Percentiles rank a stretch among this genome's conserved stretches.
Evolutionary conservation across 2,888 invertebrate species (phyloP).

Genomic region (Barypeithes pellucidus): DNA sequence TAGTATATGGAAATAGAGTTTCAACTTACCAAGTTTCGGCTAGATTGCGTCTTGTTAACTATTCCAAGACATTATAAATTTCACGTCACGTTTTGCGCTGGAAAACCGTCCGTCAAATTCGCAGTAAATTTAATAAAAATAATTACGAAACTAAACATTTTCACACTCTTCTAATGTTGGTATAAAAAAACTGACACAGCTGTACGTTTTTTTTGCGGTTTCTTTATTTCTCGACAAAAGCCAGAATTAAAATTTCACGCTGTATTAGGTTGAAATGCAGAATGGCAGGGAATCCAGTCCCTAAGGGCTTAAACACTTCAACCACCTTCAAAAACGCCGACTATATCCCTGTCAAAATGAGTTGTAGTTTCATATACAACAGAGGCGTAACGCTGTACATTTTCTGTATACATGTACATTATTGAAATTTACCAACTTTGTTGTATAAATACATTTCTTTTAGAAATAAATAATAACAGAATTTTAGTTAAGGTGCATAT

Average conservation of each 20-base stretch:
- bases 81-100: conserved; percentile 10
- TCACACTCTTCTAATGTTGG: not conserved
- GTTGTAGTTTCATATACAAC: conserved; percentile 23
- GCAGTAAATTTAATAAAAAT: too few species aligned
- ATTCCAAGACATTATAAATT: conserved; percentile 44
- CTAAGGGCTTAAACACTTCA: conserved; percentile 42
- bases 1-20: conserved; percentile 50
- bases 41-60: conserved; percentile 46
- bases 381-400: conserved; percentile 32
- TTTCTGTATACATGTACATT: too few species aligned
- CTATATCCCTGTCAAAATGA: conserved; percentile 46
- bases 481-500: too few species aligned
- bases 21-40: conserved; percentile 32
- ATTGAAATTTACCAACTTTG: too few species aligned
- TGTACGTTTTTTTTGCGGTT: conserved; percentile 34
- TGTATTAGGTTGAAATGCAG: conserved; percentile 45
- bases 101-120: too few species aligned
- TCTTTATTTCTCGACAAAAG: conserved; percentile 34
- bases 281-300: conserved; percentile 35
- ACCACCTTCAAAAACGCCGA: conserved; percentile 51
- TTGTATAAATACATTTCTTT: too few species aligned
- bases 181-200: conserved; percentile 11
- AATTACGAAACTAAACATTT: not conserved
- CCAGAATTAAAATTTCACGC: conserved; percentile 50
- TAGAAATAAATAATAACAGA: too few species aligned